Conservation (phyloP, 2,797 vertebrate species). For the Pteronotus mesoamericanus region DNA sequence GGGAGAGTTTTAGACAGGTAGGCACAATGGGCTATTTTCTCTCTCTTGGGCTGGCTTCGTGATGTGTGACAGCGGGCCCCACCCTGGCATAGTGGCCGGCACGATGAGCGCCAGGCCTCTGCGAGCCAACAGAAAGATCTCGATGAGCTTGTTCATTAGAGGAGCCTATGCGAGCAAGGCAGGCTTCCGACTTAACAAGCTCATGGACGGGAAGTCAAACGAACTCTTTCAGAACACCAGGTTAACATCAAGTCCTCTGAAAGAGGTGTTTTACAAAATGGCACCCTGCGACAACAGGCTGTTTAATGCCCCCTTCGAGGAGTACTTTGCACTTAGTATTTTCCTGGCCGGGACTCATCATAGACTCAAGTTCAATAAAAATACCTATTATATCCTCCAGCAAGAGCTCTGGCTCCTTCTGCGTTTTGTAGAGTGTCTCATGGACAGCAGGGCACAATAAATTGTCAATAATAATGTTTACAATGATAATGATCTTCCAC, state of each 20-base stretch:
- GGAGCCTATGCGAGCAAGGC: conserved; percentile 25
- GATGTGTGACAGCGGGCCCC: conserved; percentile 36
- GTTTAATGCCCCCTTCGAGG: conserved; percentile 13
- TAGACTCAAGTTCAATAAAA: conserved; percentile 48
- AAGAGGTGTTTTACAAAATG: conserved; percentile 58
- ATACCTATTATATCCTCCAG: conserved; percentile 20
- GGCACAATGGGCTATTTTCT: conserved; percentile 49
- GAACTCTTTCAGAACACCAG: background rate
- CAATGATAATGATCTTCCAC: conserved; percentile 50
- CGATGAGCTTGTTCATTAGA: conserved; percentile 42
- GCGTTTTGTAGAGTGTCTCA: conserved; percentile 55
- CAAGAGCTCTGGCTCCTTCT: background rate
- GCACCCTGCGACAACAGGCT: conserved; percentile 46
- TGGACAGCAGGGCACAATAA: conserved; percentile 4
- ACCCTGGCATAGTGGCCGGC: conserved; percentile 44
- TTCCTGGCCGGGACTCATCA: background rate
- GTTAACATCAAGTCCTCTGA: background rate
- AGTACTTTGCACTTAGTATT: conserved; percentile 53
- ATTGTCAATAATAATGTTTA: conserved; percentile 56
- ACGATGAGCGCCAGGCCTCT: background rate
- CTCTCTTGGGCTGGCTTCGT: conserved; percentile 24
- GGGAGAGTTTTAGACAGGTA: conserved; percentile 50
- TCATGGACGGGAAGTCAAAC: background rate
- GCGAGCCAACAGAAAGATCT: conserved; percentile 34
- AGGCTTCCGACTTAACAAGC: conserved; percentile 16